These are phyloP conservation scores for Takifugu flavidus DNA, from an alignment of 2,113 vertebrate genomes.

Conservation along the genomic window DNA sequence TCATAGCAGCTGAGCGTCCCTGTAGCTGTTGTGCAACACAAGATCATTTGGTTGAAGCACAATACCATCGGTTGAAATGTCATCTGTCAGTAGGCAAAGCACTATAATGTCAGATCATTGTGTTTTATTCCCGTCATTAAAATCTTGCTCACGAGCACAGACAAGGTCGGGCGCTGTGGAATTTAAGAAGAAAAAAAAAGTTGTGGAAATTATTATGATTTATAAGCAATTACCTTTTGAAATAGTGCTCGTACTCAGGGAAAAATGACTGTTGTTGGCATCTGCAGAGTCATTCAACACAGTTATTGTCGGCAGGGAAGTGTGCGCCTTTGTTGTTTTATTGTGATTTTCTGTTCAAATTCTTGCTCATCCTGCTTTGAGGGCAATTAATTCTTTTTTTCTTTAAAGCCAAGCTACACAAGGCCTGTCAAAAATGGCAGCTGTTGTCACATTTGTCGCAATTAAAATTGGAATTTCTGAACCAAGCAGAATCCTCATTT, in stretches of 20 bases:
- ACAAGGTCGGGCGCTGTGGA: slow-evolving; percentile 46
- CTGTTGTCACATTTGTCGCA: slow-evolving; percentile 1
- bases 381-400: slow-evolving; percentile 17
- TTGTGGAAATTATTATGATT: slow-evolving; percentile 18
- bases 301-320: slow-evolving; percentile 48
- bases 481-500: background rate
- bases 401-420: slow-evolving; percentile 19
- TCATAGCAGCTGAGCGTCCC: too few species aligned
- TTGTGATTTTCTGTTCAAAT: slow-evolving; percentile 15
- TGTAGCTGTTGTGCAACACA: too few species aligned
- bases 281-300: slow-evolving; percentile 38
- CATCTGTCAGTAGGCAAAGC: slow-evolving; percentile 19
- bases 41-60: background rate
- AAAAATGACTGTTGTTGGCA: slow-evolving; percentile 43
- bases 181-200: slow-evolving; percentile 18
- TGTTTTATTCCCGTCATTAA: slow-evolving; percentile 43
- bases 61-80: slow-evolving; percentile 16
- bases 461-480: background rate
- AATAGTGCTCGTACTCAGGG: slow-evolving; percentile 29
- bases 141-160: slow-evolving; percentile 25
- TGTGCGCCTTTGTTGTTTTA: slow-evolving; percentile 12
- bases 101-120: slow-evolving; percentile 23
- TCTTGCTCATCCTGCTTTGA: slow-evolving; percentile 5
- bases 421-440: slow-evolving; percentile 1
- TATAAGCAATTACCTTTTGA: slow-evolving; percentile 49